Conservation (phyloP, 2,113 vertebrate species). For the Plotosus lineatus region DNA sequence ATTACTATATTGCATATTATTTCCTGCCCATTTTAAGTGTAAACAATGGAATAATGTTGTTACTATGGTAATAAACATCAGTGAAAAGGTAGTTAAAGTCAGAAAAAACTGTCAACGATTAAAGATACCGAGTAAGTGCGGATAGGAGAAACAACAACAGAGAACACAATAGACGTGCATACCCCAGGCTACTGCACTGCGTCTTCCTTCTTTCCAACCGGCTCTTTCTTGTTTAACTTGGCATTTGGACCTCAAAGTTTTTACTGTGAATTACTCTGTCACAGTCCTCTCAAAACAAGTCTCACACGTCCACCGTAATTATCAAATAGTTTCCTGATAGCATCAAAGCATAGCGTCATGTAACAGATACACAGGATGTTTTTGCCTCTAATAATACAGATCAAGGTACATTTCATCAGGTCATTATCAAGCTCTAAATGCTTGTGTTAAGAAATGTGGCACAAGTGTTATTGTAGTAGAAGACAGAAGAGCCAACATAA, state of each 20-base stretch:
- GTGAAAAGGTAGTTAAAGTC: too few species aligned
- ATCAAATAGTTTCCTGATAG: slow-evolving; percentile 46
- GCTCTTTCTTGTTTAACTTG: neutral
- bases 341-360: slow-evolving; percentile 41
- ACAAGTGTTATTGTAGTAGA: neutral
- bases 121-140: neutral
- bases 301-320: slow-evolving; percentile 42
- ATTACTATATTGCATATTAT: too few species aligned
- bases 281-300: slow-evolving; percentile 38
- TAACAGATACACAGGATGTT: slow-evolving; percentile 48
- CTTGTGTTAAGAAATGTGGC: neutral
- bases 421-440: neutral
- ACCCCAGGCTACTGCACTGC: too few species aligned
- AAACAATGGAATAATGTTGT: too few species aligned
- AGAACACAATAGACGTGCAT: neutral
- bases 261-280: slow-evolving; percentile 23
- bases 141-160: neutral
- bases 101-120: neutral
- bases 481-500: neutral
- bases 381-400: neutral
- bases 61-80: too few species aligned
- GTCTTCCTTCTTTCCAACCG: neutral
- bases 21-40: too few species aligned
- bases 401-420: neutral
- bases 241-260: neutral